Base-by-base conservation (phyloP, 2,888 invertebrate species). In the Eupithecia centaureata region DNA sequence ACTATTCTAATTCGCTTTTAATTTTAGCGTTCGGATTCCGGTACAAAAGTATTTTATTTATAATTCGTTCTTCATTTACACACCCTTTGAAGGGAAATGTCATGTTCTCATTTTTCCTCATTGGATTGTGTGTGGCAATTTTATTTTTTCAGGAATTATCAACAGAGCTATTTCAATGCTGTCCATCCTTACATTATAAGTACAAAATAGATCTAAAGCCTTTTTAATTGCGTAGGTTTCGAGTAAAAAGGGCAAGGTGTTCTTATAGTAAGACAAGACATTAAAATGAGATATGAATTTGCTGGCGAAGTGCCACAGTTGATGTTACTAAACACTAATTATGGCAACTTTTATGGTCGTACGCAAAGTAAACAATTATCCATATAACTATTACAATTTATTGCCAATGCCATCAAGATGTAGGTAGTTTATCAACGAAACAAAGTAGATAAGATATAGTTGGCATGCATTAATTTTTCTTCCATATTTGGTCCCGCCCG, bases 401-500 rank as follows among this genome's bases (percentile, higher is more conserved):
- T 56, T 10, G 32, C 10, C 56, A 32, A 32, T 2, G 54, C 28
- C 56, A 22, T 28, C 56, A 56, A 54, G 25, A 54, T 54, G 27
- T 28, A 25, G 52, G 52, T 12, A 52, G 27, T 28, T 56, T 30
- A 28, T 56, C 54, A 28, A 28, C 27, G 54, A 56, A 22, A 32
- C 57, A 57, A 33, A 57, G 18, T 33, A 30, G 13, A 22, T 56
- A 57, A n/a, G 15, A 27, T 27, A 27, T 27, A 52, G 56, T 57
- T 22, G 18, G 27, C 56, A 30, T 30, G 28, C n/a, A 56, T 30
- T 10, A 56, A 28, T 56, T 56, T 27, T n/a, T 56, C n/a, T n/a
- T 56, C 56, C 56, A 30, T 30, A 56, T 56, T 27, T n/a, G 56
- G 56, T 30, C 56, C 27, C 15, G 15, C 52, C 27, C 30, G 56